Evolutionary conservation across 2,888 invertebrate genomes (phyloP).

Genomic region (Anthophora plumipes): DNA sequence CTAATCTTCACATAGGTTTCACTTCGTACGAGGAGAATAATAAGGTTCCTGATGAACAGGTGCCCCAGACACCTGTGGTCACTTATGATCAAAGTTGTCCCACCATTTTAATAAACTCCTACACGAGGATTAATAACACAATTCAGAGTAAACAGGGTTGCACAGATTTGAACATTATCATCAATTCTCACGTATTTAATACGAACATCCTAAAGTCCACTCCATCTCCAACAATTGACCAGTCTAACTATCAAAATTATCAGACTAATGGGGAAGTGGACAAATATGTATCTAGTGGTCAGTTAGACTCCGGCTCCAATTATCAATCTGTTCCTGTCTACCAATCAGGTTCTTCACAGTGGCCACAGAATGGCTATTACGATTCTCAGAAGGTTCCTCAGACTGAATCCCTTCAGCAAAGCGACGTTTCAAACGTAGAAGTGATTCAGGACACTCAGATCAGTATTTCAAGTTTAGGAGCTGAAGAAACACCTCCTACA

Average conservation of each 20-base stretch:
- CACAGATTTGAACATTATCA: slow-evolving; percentile 89
- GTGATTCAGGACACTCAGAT: slow-evolving; percentile 78
- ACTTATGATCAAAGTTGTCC: slow-evolving; percentile 76
- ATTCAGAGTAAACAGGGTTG: slow-evolving; percentile 88
- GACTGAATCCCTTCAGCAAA: neutral
- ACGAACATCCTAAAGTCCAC: slow-evolving; percentile 84
- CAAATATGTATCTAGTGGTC: slow-evolving; percentile 42
- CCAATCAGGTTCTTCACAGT: neutral
- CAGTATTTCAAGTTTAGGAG: slow-evolving; percentile 45
- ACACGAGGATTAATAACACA: slow-evolving; percentile 82
- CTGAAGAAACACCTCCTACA: neutral
- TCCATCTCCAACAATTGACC: neutral
- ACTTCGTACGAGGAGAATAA: slow-evolving; percentile 71
- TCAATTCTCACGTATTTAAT: slow-evolving; percentile 89
- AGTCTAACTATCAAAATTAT: neutral
- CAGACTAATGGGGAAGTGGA: slow-evolving; percentile 62
- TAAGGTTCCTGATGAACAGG: slow-evolving; percentile 49
- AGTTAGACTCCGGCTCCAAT: neutral
- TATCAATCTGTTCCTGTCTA: slow-evolving; percentile 42
- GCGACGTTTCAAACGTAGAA: slow-evolving; percentile 60
- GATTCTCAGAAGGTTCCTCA: slow-evolving; percentile 17
- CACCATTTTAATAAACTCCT: slow-evolving; percentile 82
- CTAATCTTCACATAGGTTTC: slow-evolving; percentile 81
- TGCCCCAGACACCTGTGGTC: slow-evolving; percentile 26
- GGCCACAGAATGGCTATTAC: slow-evolving; percentile 54